These are phyloP conservation scores for Bubo scandiacus DNA, from an alignment of 2,113 vertebrate species.

Conservation along the genomic window DNA sequence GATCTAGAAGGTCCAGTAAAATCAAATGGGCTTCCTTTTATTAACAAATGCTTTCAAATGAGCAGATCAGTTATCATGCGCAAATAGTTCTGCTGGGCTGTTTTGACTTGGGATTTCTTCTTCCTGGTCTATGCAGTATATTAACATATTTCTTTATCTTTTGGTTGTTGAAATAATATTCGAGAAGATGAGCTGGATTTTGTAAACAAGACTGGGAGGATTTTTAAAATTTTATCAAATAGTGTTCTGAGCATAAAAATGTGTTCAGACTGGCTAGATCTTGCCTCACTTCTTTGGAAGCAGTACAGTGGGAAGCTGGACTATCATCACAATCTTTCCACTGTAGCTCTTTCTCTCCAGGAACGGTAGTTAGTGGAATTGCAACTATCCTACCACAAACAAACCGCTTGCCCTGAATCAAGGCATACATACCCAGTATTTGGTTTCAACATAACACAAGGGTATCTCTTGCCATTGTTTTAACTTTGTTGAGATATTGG, in stretches of 20 bases:
- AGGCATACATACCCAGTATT: background rate
- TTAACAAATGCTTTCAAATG: background rate
- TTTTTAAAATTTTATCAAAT: background rate
- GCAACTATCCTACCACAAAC: background rate
- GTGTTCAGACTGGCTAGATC: background rate
- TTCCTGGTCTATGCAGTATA: background rate
- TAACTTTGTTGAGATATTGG: background rate
- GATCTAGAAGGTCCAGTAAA: background rate
- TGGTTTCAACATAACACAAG: background rate
- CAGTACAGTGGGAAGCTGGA: background rate
- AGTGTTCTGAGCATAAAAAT: background rate
- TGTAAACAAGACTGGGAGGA: background rate
- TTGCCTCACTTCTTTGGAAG: background rate
- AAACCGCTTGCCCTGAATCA: background rate
- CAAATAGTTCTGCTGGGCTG: background rate
- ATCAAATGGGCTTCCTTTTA: background rate
- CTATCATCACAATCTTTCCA: background rate
- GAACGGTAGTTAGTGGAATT: background rate
- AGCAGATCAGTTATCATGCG: background rate
- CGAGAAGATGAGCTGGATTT: background rate
- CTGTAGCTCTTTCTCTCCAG: background rate
- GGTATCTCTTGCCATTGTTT: background rate
- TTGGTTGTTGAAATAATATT: background rate
- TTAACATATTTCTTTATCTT: background rate
- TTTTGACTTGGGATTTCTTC: background rate